phyloP scores from a whole-genome alignment of 2,888 invertebrate species.

The Drosophila affinis region DNA sequence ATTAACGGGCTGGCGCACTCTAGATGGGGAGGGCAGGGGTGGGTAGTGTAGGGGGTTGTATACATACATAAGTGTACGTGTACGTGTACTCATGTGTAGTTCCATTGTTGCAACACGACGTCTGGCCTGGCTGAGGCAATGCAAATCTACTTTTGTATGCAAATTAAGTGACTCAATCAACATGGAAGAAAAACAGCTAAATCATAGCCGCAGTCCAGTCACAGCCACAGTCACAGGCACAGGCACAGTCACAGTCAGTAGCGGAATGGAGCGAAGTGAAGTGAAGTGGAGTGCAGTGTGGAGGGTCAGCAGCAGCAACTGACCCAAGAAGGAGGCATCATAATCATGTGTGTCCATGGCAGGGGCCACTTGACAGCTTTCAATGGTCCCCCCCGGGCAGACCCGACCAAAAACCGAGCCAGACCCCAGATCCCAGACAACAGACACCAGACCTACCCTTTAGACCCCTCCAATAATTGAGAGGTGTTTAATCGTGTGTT shows the following conservation, averaged over 20 bases:
- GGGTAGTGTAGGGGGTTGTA: too few species aligned
- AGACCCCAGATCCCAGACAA: constrained; percentile 27
- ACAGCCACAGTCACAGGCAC: too few species aligned
- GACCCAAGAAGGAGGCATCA: constrained; percentile 57
- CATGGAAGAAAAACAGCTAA: constrained; percentile 29
- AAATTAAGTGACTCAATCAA: constrained; percentile 80
- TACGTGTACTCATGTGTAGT: constrained; percentile 22
- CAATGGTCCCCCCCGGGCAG: constrained; percentile 45
- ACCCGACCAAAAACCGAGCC: constrained; percentile 24
- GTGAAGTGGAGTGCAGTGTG: background rate
- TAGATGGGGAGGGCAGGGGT: constrained; percentile 34
- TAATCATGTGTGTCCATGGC: constrained; percentile 66
- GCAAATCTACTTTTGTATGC: constrained; percentile 80
- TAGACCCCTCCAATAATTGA: constrained; percentile 79
- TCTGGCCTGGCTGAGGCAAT: constrained; percentile 52
- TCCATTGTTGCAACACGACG: constrained; percentile 53
- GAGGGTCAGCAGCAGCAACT: constrained; percentile 20
- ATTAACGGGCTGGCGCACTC: constrained; percentile 59
- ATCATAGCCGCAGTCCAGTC: constrained; percentile 9
- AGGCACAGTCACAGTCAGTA: background rate
- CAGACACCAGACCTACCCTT: constrained; percentile 29
- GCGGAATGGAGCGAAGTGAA: background rate
- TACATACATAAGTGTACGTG: background rate
- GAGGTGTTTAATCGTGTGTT: constrained; percentile 84
- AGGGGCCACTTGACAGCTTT: constrained; percentile 72